These are phyloP conservation scores for Gortyna flavago DNA, from an alignment of 2,888 invertebrate species.

Conservation along the genomic window DNA sequence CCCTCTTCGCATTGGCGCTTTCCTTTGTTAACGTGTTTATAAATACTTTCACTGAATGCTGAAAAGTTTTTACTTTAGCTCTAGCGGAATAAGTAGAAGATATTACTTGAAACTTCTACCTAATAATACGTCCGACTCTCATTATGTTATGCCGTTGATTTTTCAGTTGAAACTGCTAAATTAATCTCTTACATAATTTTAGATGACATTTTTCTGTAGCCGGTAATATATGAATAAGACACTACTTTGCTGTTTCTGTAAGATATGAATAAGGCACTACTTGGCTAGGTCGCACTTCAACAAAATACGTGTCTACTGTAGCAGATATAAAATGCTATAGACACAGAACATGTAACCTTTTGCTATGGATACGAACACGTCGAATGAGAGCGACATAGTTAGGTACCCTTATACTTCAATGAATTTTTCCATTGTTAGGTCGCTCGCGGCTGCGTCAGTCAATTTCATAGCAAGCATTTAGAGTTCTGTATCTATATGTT, in stretches of 20 bases:
- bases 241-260: background rate
- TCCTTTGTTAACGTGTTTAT: slow-evolving; percentile 54
- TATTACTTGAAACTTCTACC: background rate
- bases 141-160: background rate
- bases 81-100: background rate
- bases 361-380: slow-evolving; percentile 14
- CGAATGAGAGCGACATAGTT: slow-evolving; percentile 26
- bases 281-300: slow-evolving; percentile 10
- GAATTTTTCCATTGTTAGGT: slow-evolving; percentile 39
- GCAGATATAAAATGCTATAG: slow-evolving; percentile 12
- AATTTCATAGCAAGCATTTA: slow-evolving; percentile 3
- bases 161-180: slow-evolving; percentile 4
- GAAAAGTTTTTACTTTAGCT: slow-evolving; percentile 20
- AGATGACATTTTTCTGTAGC: background rate
- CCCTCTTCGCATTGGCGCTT: slow-evolving; percentile 45
- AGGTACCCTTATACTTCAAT: slow-evolving; percentile 34
- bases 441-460: slow-evolving; percentile 17
- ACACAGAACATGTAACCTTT: too few relatives aligned
- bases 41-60: slow-evolving; percentile 23
- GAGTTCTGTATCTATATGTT: background rate
- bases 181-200: background rate
- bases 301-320: slow-evolving; percentile 12
- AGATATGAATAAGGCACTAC: background rate
- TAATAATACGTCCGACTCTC: background rate
- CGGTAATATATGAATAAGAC: background rate